Evolutionary conservation across 2,797 vertebrate species (phyloP).

Genomic region (Valencia hispanica): DNA sequence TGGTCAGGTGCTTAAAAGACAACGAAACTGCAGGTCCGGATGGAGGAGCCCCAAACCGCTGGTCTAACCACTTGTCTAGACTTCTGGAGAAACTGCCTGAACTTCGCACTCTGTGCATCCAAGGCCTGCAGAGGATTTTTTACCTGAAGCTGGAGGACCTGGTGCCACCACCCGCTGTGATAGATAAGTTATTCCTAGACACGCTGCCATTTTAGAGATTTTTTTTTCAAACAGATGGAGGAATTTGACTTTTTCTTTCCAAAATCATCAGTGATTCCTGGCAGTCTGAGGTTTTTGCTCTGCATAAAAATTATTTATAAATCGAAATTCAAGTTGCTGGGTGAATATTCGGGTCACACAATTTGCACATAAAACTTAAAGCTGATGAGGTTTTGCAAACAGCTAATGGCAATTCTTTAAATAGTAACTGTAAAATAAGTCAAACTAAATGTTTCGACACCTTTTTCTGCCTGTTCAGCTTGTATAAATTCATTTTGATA

Average conservation of each 20-base stretch:
- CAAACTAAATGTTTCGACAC: conserved; percentile 10
- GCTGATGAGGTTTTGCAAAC: neutral
- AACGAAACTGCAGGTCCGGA: conserved; percentile 84
- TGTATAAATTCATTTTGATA: conserved; percentile 48
- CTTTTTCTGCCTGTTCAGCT: conserved; percentile 13
- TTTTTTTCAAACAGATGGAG: neutral
- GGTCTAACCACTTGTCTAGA: conserved; percentile 90
- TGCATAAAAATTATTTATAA: neutral
- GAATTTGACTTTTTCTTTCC: neutral
- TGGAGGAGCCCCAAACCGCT: conserved; percentile 79
- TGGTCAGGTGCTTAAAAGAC: conserved; percentile 93
- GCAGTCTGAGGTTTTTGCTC: conserved; percentile 8
- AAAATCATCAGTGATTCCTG: conserved; percentile 7
- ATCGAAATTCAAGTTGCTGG: neutral
- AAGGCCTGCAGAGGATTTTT: conserved; percentile 98
- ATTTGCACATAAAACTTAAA: neutral
- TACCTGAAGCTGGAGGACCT: conserved; percentile 98
- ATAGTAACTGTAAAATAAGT: neutral
- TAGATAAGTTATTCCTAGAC: conserved; percentile 98
- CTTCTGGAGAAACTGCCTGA: conserved; percentile 96
- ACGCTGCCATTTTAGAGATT: conserved; percentile 92
- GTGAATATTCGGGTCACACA: neutral
- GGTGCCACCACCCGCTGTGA: conserved; percentile 95
- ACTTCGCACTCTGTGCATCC: conserved; percentile 94
- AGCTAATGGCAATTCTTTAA: neutral